phyloP scores from a whole-genome alignment of 2,113 vertebrate species.

The Lipophrys pholis region DNA sequence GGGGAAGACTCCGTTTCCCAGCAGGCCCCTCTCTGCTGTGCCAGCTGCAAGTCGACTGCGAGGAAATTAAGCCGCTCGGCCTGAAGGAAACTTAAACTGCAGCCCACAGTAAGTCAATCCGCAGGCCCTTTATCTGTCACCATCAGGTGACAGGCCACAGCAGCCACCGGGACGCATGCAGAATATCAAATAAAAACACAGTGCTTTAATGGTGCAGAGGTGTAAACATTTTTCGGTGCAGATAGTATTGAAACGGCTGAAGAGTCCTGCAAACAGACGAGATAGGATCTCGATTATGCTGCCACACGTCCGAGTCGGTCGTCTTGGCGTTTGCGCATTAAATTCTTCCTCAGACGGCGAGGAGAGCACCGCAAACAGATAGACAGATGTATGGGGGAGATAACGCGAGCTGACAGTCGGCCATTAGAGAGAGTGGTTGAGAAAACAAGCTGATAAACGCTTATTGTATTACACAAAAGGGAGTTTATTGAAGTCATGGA shows the following conservation, averaged over 20 bases:
- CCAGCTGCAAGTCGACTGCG: not conserved
- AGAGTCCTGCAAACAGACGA: not conserved
- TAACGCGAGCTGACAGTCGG: conserved; percentile 64
- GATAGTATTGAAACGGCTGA: conserved; percentile 26
- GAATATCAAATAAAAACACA: conserved; percentile 40
- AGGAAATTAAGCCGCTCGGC: not conserved
- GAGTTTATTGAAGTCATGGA: conserved; percentile 68
- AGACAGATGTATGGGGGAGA: conserved; percentile 67
- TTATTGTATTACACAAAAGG: conserved; percentile 71
- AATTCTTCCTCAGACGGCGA: conserved; percentile 38
- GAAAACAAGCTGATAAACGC: conserved; percentile 75
- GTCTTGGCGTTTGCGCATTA: conserved; percentile 39
- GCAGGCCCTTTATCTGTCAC: conserved; percentile 24
- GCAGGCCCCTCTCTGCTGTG: conserved; percentile 4
- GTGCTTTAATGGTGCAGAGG: conserved; percentile 11
- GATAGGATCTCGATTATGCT: conserved; percentile 44
- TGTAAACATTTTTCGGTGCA: conserved; percentile 33
- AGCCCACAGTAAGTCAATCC: not conserved
- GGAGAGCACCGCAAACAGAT: conserved; percentile 34
- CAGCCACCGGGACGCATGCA: conserved; percentile 6
- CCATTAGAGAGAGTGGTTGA: conserved; percentile 60
- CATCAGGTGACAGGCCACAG: conserved; percentile 9
- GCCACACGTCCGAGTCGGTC: conserved; percentile 23
- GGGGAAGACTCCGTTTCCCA: conserved; percentile 27
- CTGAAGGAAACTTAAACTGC: conserved; percentile 13